phyloP scores from a whole-genome alignment of 2,797 vertebrate species.

The Vespertilio murinus region DNA sequence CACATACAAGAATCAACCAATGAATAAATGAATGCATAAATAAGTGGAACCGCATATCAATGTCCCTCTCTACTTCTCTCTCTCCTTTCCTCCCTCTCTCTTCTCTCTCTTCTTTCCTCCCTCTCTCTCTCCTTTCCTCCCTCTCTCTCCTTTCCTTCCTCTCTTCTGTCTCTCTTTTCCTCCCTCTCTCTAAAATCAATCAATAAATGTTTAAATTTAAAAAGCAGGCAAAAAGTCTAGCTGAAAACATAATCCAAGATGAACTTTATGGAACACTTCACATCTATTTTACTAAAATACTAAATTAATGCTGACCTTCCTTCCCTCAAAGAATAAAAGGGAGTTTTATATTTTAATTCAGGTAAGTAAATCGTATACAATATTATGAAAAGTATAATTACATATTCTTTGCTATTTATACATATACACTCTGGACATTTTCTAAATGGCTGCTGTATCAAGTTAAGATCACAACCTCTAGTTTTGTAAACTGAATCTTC shows the following conservation, averaged over 20 bases:
- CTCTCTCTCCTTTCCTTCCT: neutral
- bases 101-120: too few species aligned
- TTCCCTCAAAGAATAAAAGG: slow-evolving; percentile 37
- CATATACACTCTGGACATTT: neutral
- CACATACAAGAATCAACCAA: neutral
- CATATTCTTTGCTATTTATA: neutral
- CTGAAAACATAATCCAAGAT: neutral
- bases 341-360: slow-evolving; percentile 24
- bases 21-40: neutral
- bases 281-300: neutral
- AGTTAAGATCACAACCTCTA: slow-evolving; percentile 26
- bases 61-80: neutral
- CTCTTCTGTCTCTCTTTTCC: neutral
- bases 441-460: neutral
- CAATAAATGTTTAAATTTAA: neutral
- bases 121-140: neutral
- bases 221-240: slow-evolving; percentile 1
- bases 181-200: neutral
- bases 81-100: too few species aligned
- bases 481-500: neutral
- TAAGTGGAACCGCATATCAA: neutral
- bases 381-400: slow-evolving; percentile 12
- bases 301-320: slow-evolving; percentile 2
- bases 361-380: neutral
- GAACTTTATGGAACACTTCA: neutral